Percentiles rank a stretch among this genome's conserved stretches.
Conservation (phyloP, 2,888 invertebrate species). For the Drosophila koepferae region DNA sequence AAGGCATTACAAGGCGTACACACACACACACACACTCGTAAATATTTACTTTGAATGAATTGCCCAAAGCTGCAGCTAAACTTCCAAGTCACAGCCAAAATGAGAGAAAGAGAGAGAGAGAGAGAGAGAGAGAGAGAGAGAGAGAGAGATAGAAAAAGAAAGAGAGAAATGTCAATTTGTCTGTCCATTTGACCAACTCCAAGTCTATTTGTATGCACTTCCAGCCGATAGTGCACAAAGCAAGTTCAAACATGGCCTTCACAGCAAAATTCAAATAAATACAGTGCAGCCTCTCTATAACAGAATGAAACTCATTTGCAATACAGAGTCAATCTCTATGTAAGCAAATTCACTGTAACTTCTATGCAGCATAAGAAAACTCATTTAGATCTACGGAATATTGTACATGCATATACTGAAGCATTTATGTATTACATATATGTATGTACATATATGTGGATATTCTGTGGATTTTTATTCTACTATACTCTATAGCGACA, state of each 20-base stretch:
- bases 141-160: constrained; percentile 11
- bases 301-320: not conserved
- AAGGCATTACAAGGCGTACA: constrained; percentile 29
- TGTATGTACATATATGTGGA: too few relatives aligned
- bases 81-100: constrained; percentile 51
- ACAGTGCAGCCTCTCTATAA: constrained; percentile 1
- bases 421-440: too few relatives aligned
- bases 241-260: constrained; percentile 32
- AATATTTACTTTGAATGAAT: constrained; percentile 70
- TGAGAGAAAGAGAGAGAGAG: constrained; percentile 8
- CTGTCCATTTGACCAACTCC: constrained; percentile 26
- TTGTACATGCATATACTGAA: too few relatives aligned
- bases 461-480: too few relatives aligned
- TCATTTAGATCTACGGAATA: not conserved
- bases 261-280: constrained; percentile 17
- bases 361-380: not conserved
- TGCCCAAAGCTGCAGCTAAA: constrained; percentile 59
- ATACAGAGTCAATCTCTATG: not conserved
- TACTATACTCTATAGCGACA: too few relatives aligned
- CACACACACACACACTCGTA: constrained; percentile 32
- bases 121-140: constrained; percentile 15
- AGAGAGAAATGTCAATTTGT: constrained; percentile 23
- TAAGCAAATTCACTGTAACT: not conserved
- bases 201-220: constrained; percentile 46
- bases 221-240: constrained; percentile 23